These are phyloP conservation scores for Monopterus albus DNA, from an alignment of 2,113 vertebrate species.

Conservation along the genomic window DNA sequence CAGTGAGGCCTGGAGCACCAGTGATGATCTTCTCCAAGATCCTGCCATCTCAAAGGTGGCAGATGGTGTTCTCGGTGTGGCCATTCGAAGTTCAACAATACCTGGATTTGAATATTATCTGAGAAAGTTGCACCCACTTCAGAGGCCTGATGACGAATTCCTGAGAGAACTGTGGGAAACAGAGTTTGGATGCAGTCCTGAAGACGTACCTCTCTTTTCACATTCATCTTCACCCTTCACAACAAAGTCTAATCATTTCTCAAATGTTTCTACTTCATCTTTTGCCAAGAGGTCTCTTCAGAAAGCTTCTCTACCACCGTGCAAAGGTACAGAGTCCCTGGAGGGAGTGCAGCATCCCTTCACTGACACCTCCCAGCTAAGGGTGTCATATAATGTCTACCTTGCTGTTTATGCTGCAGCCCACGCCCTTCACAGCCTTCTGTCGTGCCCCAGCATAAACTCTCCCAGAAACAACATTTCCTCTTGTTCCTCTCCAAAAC, in stretches of 20 bases:
- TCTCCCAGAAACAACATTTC: slow-evolving; percentile 28
- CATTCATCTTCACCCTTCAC: not conserved
- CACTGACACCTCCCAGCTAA: slow-evolving; percentile 72
- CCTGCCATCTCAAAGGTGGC: slow-evolving; percentile 53
- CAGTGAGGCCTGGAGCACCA: slow-evolving; percentile 82
- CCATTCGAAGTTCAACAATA: slow-evolving; percentile 74
- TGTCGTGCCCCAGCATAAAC: slow-evolving; percentile 52
- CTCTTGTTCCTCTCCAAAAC: slow-evolving; percentile 55
- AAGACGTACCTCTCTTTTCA: not conserved
- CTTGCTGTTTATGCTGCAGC: slow-evolving; percentile 77
- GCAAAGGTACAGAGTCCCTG: slow-evolving; percentile 75
- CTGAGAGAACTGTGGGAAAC: slow-evolving; percentile 74
- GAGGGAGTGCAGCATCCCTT: slow-evolving; percentile 55
- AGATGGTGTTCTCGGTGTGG: slow-evolving; percentile 76
- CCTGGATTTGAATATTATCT: slow-evolving; percentile 74
- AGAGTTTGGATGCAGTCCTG: slow-evolving; percentile 67
- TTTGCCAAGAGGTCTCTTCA: not conserved
- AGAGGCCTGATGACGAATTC: slow-evolving; percentile 54
- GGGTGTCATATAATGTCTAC: slow-evolving; percentile 76
- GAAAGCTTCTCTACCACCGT: slow-evolving; percentile 46
- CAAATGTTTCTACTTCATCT: slow-evolving; percentile 22
- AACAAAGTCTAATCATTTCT: not conserved
- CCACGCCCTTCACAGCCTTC: slow-evolving; percentile 73
- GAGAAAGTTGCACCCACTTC: too few species aligned
- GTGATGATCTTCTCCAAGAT: slow-evolving; percentile 61